Base-by-base conservation (phyloP, 2,888 invertebrate species). In the Cephus nigrinus region DNA sequence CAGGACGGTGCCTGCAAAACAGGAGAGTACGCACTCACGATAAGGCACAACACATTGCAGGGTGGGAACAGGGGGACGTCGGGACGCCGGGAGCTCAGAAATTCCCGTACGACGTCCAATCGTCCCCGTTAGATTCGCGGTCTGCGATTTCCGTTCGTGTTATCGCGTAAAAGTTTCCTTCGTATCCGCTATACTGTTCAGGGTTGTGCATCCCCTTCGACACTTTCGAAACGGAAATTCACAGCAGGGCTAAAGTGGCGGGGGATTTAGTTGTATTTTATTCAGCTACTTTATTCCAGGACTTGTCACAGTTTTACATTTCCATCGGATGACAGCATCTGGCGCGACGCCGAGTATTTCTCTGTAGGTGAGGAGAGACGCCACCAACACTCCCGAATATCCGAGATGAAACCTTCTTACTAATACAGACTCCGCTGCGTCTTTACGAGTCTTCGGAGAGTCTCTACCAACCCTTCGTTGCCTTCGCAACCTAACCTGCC, bases 251-350 rank as follows among this genome's bases (percentile, higher is more conserved):
- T 33, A 33, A 55, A 71, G 69, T 30, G 68, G 71, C 75, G 74
- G 75, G 84, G 88, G 90, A 90, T 90, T 89, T 89, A 88, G 86
- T 89, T 90, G 90, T 90, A 90, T 90, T 90, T 88, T 88, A 89
- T 90, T 89, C 90, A 89, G 88, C 88, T 86, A 89, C 90, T 90
- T 89, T 89, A 90, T 90, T 89, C 89, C 86, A 81, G 87, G 88
- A 88, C 89, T 90, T 89, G 88, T 90, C 89, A 87, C 89, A 88
- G 87, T 87, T 89, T 90, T 89, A 90, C 87, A 89, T 89, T 88
- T 88, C 87, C 88, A 88, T 89, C 87, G 87, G 87, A 81, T 86
- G 86, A 82, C 82, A 83, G 82, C 84, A 84, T 83, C 83, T 82
- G 77, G 72, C 74, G 79, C 75, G 78, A 74, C 75, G 77, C 69